A percentile compares a stretch with the other conserved stretches of the same genome.
Evolutionary conservation across 2,113 vertebrate genomes (phyloP).

Genomic region (Eidolon helvum): DNA sequence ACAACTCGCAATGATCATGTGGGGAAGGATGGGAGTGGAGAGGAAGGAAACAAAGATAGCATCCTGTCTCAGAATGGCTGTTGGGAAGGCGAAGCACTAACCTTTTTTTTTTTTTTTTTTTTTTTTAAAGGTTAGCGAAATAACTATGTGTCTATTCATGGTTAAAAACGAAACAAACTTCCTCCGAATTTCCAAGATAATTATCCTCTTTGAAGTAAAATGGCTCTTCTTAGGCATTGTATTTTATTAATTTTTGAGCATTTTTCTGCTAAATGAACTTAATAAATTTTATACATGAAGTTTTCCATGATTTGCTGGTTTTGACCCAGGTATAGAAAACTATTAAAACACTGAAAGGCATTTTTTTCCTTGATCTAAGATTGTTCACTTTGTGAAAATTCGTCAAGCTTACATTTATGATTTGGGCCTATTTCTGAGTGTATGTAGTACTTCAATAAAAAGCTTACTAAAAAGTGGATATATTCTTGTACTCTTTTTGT

Average conservation of each 20-base stretch:
- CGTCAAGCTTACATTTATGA: not conserved
- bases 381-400: not conserved
- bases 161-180: not conserved
- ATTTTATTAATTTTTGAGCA: conserved; percentile 22
- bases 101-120: not conserved
- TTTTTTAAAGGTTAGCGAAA: not conserved
- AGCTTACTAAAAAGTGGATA: not conserved
- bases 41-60: not conserved
- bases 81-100: not conserved
- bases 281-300: not conserved
- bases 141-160: not conserved
- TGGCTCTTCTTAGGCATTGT: not conserved
- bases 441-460: not conserved
- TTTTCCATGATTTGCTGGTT: not conserved
- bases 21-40: not conserved
- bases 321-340: conserved; percentile 1
- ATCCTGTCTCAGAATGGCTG: not conserved
- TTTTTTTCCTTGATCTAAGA: not conserved
- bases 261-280: not conserved
- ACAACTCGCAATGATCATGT: not conserved
- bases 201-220: conserved; percentile 11
- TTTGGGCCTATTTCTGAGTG: not conserved
- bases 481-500: not conserved
- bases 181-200: not conserved
- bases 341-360: not conserved